Percentiles rank a stretch among this genome's conserved stretches.
Conservation (phyloP, 2,113 vertebrate genomes). For the Antechinus stuartii region DNA sequence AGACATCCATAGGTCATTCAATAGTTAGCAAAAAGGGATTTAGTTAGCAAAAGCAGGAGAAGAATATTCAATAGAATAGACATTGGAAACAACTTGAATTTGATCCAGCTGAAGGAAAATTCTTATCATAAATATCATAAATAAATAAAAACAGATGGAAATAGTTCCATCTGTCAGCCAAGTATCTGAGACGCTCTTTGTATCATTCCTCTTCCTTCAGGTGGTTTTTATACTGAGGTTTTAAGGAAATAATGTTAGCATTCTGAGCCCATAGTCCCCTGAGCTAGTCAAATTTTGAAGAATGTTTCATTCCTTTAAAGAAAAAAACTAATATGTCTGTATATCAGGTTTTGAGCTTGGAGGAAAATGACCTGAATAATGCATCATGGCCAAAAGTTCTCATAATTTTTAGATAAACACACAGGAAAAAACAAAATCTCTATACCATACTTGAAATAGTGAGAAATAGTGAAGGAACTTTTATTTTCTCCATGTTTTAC, state of each 20-base stretch:
- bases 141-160: too few relatives aligned
- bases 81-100: background rate
- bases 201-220: background rate
- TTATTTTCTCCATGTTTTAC: conserved; percentile 1
- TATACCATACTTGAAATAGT: background rate
- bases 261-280: background rate
- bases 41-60: too few relatives aligned
- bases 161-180: background rate
- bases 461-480: background rate
- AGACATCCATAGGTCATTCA: too few relatives aligned
- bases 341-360: background rate
- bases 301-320: background rate
- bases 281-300: background rate
- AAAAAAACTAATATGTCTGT: background rate
- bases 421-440: background rate
- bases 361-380: background rate
- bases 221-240: background rate
- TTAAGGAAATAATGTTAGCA: background rate
- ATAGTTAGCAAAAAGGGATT: too few relatives aligned
- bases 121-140: background rate
- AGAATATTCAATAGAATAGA: background rate
- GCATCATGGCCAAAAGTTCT: background rate
- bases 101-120: background rate
- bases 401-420: background rate
- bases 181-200: background rate